A percentile compares a stretch with the other conserved stretches of the same genome.
These are phyloP conservation scores for Scelioninae gen. 1 DNA, from an alignment of 2,888 invertebrate species.

Conservation along the genomic window DNA sequence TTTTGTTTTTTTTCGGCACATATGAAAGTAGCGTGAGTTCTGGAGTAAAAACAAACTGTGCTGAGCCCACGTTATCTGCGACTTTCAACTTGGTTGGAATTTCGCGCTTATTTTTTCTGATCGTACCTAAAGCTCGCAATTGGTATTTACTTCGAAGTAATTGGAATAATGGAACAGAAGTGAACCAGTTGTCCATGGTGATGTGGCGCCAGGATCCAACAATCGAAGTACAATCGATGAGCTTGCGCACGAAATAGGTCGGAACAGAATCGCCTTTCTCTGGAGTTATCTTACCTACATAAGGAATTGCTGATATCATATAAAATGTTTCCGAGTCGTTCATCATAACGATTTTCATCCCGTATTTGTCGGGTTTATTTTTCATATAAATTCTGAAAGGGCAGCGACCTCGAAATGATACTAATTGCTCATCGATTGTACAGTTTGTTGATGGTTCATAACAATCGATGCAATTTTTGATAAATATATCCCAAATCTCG, in stretches of 20 bases:
- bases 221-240: slow-evolving; percentile 21
- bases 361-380: slow-evolving; percentile 20
- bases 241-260: slow-evolving; percentile 18
- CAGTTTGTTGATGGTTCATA: slow-evolving; percentile 68
- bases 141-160: slow-evolving; percentile 19
- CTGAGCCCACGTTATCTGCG: slow-evolving; percentile 1
- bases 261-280: slow-evolving; percentile 10
- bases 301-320: no score
- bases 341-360: slow-evolving; percentile 14
- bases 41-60: slow-evolving; percentile 12
- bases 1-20: slow-evolving; percentile 11
- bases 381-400: no score
- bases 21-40: slow-evolving; percentile 17
- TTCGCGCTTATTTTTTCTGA: slow-evolving; percentile 26
- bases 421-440: slow-evolving; percentile 73
- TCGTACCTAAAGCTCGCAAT: slow-evolving; percentile 34
- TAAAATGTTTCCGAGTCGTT: slow-evolving; percentile 21
- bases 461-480: slow-evolving; percentile 62
- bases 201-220: slow-evolving; percentile 19
- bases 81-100: slow-evolving; percentile 13
- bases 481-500: slow-evolving; percentile 71
- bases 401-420: slow-evolving; percentile 70
- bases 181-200: slow-evolving; percentile 24
- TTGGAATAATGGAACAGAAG: slow-evolving; percentile 29
- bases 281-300: slow-evolving; percentile 14